Conservation (phyloP, 1,140 invertebrate species). For the Muscidifurax raptorellus region DNA sequence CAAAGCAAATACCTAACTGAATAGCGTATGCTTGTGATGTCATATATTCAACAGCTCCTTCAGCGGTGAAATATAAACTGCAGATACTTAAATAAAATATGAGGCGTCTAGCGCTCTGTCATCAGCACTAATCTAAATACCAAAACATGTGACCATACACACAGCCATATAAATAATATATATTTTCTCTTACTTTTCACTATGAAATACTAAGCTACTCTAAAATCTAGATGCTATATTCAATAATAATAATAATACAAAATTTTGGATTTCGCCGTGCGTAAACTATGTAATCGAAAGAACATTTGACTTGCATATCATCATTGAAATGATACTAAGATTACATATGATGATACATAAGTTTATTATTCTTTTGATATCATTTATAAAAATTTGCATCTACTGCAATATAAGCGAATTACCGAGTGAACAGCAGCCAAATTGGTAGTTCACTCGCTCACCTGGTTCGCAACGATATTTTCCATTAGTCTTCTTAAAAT, state of each 20-base stretch:
- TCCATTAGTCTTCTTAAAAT: not conserved
- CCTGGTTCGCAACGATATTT: not conserved
- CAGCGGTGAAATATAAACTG: not conserved
- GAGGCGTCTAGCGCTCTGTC: slow-evolving; percentile 58
- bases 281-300: not conserved
- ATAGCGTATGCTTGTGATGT: not conserved
- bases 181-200: slow-evolving; percentile 14
- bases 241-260: slow-evolving; percentile 7
- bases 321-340: not conserved
- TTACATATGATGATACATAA: not conserved
- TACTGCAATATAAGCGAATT: slow-evolving; percentile 16
- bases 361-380: not conserved
- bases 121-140: slow-evolving; percentile 57
- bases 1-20: too few species aligned
- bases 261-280: not conserved
- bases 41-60: not conserved
- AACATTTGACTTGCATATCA: not conserved
- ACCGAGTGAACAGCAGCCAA: not conserved
- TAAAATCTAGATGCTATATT: slow-evolving; percentile 30
- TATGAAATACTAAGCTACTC: slow-evolving; percentile 35
- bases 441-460: slow-evolving; percentile 2
- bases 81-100: slow-evolving; percentile 41
- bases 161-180: too few species aligned
- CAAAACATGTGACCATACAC: not conserved
- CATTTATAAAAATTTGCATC: not conserved